phyloP scores from a whole-genome alignment of 2,888 invertebrate genomes.

The Heliconius aoede region DNA sequence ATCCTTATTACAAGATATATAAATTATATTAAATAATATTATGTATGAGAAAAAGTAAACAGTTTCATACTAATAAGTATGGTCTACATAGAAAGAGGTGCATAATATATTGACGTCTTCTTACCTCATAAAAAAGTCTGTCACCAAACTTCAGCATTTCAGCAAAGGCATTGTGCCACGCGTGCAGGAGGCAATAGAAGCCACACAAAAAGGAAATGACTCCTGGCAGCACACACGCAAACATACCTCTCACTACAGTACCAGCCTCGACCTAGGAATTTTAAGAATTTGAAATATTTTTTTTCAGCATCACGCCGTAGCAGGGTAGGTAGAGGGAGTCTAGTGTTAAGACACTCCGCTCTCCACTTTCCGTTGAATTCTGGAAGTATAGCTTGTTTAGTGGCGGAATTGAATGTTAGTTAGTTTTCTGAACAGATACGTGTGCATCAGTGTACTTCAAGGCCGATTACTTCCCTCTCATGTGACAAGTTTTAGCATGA shows the following conservation, averaged over 20 bases:
- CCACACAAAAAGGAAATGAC: conserved; percentile 87
- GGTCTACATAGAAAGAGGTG: not conserved
- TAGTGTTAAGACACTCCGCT: no score
- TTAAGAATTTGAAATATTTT: no score
- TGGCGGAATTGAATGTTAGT: no score
- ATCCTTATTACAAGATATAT: no score
- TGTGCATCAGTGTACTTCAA: not conserved
- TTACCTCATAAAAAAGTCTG: conserved; percentile 86
- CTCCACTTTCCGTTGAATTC: no score
- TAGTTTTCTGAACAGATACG: no score
- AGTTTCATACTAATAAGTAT: no score
- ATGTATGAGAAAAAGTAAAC: no score
- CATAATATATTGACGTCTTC: not conserved
- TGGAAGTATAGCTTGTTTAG: no score
- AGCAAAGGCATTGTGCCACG: conserved; percentile 95
- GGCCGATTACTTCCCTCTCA: not conserved
- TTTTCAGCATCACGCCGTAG: no score
- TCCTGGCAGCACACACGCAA: conserved; percentile 90
- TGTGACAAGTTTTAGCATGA: not conserved
- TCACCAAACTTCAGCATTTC: conserved; percentile 94
- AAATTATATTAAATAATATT: no score
- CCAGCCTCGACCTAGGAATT: conserved; percentile 70
- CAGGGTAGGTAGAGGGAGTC: no score
- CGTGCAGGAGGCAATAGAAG: conserved; percentile 94
- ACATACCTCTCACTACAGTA: conserved; percentile 84